A percentile compares a stretch with the other conserved stretches of the same genome.
Conservation (phyloP, 2,888 invertebrate genomes). For the Hemithea aestivaria region DNA sequence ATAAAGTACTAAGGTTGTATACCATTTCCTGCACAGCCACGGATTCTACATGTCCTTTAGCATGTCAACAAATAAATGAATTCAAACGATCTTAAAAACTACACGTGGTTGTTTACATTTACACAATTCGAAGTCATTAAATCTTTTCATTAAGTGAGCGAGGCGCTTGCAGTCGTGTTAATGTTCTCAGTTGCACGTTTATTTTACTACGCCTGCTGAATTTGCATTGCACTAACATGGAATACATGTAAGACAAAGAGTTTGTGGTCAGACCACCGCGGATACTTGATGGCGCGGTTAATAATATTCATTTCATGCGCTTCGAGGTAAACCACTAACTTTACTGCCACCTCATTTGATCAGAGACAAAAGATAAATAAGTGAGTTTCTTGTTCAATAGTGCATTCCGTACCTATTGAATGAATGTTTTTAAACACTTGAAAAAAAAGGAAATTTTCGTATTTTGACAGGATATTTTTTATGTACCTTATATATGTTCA, state of each 20-base stretch:
- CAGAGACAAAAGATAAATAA: conserved; percentile 32
- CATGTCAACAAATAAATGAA: too few relatives aligned
- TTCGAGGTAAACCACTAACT: conserved; percentile 46
- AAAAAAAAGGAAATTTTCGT: too few relatives aligned
- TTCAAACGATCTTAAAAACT: background rate
- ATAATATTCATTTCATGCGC: conserved; percentile 48
- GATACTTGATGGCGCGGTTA: conserved; percentile 36
- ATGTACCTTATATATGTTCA: too few relatives aligned
- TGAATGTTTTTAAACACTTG: too few relatives aligned
- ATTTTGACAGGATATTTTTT: too few relatives aligned
- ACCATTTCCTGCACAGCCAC: too few relatives aligned
- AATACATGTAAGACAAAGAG: conserved; percentile 35
- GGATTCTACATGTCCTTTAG: too few relatives aligned
- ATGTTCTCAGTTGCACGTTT: conserved; percentile 33
- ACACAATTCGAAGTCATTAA: conserved; percentile 16
- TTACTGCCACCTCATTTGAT: conserved; percentile 44
- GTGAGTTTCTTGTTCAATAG: too few relatives aligned
- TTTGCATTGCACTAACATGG: conserved; percentile 38
- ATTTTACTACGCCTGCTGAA: conserved; percentile 35
- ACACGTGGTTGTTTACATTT: conserved; percentile 9
- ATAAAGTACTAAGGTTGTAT: too few relatives aligned
- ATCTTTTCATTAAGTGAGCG: conserved; percentile 19
- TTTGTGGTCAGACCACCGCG: conserved; percentile 43
- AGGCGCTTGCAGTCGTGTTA: conserved; percentile 31
- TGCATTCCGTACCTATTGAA: too few relatives aligned